These are phyloP conservation scores for Poecilia wingei DNA, from an alignment of 2,797 vertebrate species.

Conservation along the genomic window DNA sequence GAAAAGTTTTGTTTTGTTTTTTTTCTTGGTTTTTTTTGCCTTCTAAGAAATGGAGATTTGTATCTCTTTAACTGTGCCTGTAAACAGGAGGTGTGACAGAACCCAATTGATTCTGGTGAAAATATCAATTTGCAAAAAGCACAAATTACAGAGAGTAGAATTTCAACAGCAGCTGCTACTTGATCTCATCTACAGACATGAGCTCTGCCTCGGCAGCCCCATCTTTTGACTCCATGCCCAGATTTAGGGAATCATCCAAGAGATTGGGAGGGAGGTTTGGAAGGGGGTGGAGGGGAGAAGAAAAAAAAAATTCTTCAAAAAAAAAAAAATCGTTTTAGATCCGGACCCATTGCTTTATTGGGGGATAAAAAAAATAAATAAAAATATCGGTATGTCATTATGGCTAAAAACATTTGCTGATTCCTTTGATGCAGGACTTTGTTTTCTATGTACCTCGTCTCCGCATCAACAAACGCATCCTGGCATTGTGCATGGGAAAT, in stretches of 20 bases:
- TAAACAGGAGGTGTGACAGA: constrained; percentile 34
- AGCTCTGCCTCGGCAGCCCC: constrained; percentile 33
- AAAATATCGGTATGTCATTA: constrained; percentile 10
- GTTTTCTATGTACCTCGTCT: constrained; percentile 96
- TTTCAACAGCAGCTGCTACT: constrained; percentile 46
- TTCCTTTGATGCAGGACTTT: constrained; percentile 86
- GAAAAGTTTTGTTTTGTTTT: too few relatives aligned
- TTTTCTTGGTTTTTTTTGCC: background rate
- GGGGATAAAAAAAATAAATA: background rate
- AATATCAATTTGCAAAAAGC: constrained; percentile 29
- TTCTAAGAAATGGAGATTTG: constrained; percentile 13
- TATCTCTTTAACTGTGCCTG: constrained; percentile 21
- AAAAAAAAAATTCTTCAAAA: constrained; percentile 18
- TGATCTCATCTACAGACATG: constrained; percentile 50
- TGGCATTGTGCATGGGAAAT: constrained; percentile 97
- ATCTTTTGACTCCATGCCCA: constrained; percentile 30
- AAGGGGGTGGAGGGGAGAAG: background rate
- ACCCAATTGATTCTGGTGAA: constrained; percentile 27
- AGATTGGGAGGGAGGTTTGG: background rate
- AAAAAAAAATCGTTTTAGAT: constrained; percentile 5
- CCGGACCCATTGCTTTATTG: background rate
- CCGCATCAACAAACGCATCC: constrained; percentile 95
- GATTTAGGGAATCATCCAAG: constrained; percentile 28
- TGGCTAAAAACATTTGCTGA: constrained; percentile 3
- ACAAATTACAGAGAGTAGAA: constrained; percentile 42